Percentiles rank a stretch among this genome's conserved stretches.
These are phyloP conservation scores for Sericinus montela DNA, from an alignment of 2,888 invertebrate species.

Conservation along the genomic window DNA sequence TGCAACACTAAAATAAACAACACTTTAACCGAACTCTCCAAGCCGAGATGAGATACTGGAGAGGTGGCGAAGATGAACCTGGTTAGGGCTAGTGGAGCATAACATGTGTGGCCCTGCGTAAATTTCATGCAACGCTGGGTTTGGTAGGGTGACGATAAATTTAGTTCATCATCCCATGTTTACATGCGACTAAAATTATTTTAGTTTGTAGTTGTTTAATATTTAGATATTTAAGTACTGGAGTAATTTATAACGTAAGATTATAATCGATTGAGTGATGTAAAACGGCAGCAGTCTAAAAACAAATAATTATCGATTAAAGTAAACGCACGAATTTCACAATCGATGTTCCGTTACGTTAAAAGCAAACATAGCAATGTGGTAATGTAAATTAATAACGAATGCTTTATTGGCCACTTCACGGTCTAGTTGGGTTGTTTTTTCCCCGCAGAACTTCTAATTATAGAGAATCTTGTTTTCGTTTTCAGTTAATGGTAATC, in stretches of 20 bases:
- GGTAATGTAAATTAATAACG: constrained; percentile 36
- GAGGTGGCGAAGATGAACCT: constrained; percentile 10
- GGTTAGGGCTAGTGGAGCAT: constrained; percentile 9
- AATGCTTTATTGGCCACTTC: constrained; percentile 29
- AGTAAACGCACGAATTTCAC: constrained; percentile 3
- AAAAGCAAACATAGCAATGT: constrained; percentile 29
- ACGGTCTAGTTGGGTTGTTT: constrained; percentile 26
- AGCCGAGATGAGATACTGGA: constrained; percentile 11
- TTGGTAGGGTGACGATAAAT: constrained; percentile 19
- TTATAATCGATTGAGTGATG: too few relatives aligned
- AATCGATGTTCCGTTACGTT: constrained; percentile 22
- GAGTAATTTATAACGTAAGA: too few relatives aligned
- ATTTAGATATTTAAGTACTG: neutral
- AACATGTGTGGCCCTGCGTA: neutral
- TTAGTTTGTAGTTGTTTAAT: neutral
- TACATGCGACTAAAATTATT: neutral
- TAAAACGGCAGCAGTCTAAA: too few relatives aligned
- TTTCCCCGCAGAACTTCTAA: neutral
- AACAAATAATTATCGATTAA: too few relatives aligned
- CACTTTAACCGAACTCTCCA: neutral
- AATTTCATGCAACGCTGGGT: constrained; percentile 19
- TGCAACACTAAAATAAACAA: neutral
- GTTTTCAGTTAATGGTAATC: constrained; percentile 72
- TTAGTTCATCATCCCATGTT: constrained; percentile 1
- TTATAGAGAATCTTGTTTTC: constrained; percentile 18